A percentile compares a stretch with the other conserved stretches of the same genome.
phyloP scores from a whole-genome alignment of 2,888 invertebrate species.

The Congeria kusceri region DNA sequence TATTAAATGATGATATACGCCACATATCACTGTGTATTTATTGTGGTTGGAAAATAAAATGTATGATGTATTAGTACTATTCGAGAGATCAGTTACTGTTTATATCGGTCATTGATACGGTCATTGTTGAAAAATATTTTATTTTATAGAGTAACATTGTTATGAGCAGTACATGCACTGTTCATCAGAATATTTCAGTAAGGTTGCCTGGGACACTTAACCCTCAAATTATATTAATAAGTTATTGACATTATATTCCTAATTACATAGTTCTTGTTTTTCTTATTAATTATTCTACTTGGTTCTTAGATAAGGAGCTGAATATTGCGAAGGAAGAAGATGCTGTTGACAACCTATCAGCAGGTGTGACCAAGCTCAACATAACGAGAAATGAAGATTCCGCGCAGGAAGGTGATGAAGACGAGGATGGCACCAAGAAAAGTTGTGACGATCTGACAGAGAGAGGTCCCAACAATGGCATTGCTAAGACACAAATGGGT shows the following conservation, averaged over 20 bases:
- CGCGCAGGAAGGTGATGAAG: constrained; percentile 22
- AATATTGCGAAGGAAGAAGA: constrained; percentile 39
- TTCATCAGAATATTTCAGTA: no score
- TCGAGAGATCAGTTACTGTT: no score
- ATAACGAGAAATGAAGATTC: constrained; percentile 8
- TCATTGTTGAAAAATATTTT: no score
- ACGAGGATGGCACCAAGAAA: constrained; percentile 10
- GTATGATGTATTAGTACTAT: no score
- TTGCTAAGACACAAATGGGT: constrained; percentile 1
- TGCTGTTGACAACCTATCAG: constrained; percentile 4
- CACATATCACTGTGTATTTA: no score
- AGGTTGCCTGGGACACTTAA: no score
- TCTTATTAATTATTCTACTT: background rate
- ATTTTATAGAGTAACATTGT: no score
- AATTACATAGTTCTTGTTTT: background rate
- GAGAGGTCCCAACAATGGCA: constrained; percentile 36
- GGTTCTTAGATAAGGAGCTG: constrained; percentile 21
- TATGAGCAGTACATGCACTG: no score
- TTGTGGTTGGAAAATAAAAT: no score
- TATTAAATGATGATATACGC: no score
- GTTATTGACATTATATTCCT: background rate
- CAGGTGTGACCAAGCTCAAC: background rate
- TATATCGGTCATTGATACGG: no score
- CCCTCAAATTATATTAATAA: no score
- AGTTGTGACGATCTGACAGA: background rate